phyloP scores from a whole-genome alignment of 2,113 vertebrate genomes.

The Otus sunia region DNA sequence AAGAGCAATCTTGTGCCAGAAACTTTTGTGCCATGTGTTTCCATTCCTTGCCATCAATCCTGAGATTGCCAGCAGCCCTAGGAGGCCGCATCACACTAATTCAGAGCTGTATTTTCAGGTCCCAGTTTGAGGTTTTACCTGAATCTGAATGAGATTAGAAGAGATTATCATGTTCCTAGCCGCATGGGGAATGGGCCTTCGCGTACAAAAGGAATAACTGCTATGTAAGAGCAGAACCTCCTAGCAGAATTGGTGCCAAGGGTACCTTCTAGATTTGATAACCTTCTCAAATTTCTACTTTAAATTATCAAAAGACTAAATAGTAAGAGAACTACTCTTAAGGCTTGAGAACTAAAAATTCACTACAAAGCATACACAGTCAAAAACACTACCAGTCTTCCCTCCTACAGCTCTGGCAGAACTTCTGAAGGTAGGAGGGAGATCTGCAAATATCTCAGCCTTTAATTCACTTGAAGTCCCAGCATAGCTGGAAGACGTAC shows the following conservation, averaged over 20 bases:
- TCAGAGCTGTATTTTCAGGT: not conserved
- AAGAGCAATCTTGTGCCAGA: constrained; percentile 21
- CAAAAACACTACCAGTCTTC: not conserved
- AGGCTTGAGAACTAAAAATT: not conserved
- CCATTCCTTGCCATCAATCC: constrained; percentile 9
- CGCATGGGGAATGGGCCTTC: not conserved
- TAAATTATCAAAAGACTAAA: not conserved
- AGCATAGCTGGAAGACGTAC: not conserved
- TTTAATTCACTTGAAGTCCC: not conserved
- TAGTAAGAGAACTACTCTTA: not conserved
- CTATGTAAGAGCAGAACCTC: not conserved
- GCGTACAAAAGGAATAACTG: not conserved
- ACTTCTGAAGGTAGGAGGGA: not conserved
- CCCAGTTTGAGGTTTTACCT: not conserved
- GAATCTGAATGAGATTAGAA: not conserved
- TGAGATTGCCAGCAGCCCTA: not conserved
- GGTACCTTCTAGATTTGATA: not conserved
- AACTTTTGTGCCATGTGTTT: constrained; percentile 5
- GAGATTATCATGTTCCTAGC: not conserved
- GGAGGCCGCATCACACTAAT: not conserved
- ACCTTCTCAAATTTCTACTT: not conserved
- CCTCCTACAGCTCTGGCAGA: not conserved
- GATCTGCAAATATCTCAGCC: not conserved
- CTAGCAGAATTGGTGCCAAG: not conserved
- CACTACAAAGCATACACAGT: not conserved